Evolutionary conservation across 2,888 invertebrate species (phyloP).

Genomic region (Teleiodes luculella): DNA sequence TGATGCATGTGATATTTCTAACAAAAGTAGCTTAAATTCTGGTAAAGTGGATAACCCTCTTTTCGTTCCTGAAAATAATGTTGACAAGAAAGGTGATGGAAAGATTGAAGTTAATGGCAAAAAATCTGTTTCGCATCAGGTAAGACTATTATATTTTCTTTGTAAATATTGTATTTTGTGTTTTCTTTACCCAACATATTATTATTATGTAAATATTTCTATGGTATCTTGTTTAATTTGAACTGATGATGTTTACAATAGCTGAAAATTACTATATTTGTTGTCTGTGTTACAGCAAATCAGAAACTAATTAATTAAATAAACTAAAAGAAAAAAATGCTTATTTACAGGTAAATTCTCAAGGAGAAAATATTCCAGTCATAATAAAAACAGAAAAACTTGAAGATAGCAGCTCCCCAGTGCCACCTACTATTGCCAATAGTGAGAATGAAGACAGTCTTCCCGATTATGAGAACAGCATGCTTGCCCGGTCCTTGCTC

Average conservation of each 20-base stretch:
- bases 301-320: too few relatives aligned
- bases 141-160: conserved; percentile 22
- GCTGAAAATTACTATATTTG: too few relatives aligned
- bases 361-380: conserved; percentile 57
- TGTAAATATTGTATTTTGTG: neutral
- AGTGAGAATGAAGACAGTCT: conserved; percentile 70
- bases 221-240: too few relatives aligned
- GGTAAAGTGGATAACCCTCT: conserved; percentile 50
- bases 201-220: too few relatives aligned
- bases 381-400: conserved; percentile 62
- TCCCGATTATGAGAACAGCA: conserved; percentile 75
- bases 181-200: neutral
- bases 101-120: conserved; percentile 64
- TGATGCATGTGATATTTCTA: conserved; percentile 64
- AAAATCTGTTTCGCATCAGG: conserved; percentile 47
- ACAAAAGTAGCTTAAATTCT: conserved; percentile 51
- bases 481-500: conserved; percentile 73
- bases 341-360: conserved; percentile 41
- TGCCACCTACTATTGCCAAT: conserved; percentile 41
- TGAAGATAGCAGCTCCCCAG: conserved; percentile 55
- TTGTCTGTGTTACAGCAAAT: too few relatives aligned
- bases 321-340: conserved; percentile 1
- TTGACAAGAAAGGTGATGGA: conserved; percentile 60
- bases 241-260: too few relatives aligned
- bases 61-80: conserved; percentile 48